These are phyloP conservation scores for Chrysemys picta DNA, from an alignment of 2,113 vertebrate species.

Conservation along the genomic window DNA sequence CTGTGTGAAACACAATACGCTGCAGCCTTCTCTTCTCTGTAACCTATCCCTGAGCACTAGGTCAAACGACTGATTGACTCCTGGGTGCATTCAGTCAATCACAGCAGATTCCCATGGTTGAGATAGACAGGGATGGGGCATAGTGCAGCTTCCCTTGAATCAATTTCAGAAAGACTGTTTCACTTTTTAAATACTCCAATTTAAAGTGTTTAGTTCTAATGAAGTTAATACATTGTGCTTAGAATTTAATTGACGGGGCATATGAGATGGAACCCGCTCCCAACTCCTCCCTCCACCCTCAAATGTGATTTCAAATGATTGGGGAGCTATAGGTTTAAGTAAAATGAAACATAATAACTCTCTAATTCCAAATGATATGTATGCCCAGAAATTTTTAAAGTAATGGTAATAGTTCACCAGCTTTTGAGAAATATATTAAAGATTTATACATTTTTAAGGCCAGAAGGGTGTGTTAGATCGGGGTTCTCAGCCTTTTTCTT, in stretches of 20 bases:
- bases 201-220: background rate
- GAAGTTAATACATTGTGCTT: background rate
- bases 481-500: too few relatives aligned
- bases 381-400: conserved; percentile 51
- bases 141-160: background rate
- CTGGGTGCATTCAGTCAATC: background rate
- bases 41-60: background rate
- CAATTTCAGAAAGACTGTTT: background rate
- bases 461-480: conserved; percentile 27
- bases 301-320: conserved; percentile 36
- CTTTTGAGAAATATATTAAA: conserved; percentile 60
- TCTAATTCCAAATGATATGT: conserved; percentile 44
- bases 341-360: conserved; percentile 60
- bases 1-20: background rate
- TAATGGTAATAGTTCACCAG: conserved; percentile 36
- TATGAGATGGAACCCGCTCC: background rate
- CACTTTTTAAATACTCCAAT: background rate
- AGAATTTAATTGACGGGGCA: conserved; percentile 35
- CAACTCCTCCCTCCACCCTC: background rate
- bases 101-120: background rate
- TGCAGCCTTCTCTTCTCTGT: background rate
- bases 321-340: conserved; percentile 50
- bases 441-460: conserved; percentile 53
- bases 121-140: background rate
- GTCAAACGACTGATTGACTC: background rate